Evolutionary conservation across 2,113 vertebrate genomes (phyloP), one percentile per base, ranked within the genome.

Genomic region (Rhinoptilus africanus): DNA sequence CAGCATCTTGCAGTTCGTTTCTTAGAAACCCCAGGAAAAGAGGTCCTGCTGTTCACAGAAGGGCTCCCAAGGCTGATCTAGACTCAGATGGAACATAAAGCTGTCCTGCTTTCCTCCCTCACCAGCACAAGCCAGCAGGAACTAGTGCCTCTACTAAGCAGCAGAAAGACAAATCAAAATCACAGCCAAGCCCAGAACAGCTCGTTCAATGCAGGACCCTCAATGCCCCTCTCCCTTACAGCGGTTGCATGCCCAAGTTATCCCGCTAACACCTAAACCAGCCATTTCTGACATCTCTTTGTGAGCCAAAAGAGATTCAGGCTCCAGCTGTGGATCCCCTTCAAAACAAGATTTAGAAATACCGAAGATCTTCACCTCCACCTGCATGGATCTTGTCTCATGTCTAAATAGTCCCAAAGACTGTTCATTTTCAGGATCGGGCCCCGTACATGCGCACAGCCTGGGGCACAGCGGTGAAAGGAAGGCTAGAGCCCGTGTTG

Each of bases 401-500:
- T 16, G 23, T n/a, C 75, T 16, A 59, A 81, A 45, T 27, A 59
- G 20, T 39, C n/a, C 28, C 39, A 9, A 71, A 51, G 48, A 57
- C 4, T 34, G 21, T 34, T 32, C 18, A 21, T 32, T 83, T 56
- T 83, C 78, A 68, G 39, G 57, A 50, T 17, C 39, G 45, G 20
- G 35, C 23, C 9, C 14, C 34, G 3, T 14, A 26, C 1, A 0
- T 3, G 13, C 5, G 28, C 30, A 53, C 19, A 34, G 37, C 45
- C 56, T 32, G 18, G 30, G 30, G 24, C 12, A 60, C 15, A 68
- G 77, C 66, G 30, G 30, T 41, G 54, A 68, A 56, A 57, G 48
- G 67, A 74, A 74, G 21, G 28, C 23, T 39, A 27, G 12, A 57
- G 62, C 21, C 41, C 26, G 35, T 11, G 9, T 18, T 57, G 21